These are phyloP conservation scores for Melanotaenia pygmaea DNA, from an alignment of 2,797 vertebrate species.

Conservation along the genomic window DNA sequence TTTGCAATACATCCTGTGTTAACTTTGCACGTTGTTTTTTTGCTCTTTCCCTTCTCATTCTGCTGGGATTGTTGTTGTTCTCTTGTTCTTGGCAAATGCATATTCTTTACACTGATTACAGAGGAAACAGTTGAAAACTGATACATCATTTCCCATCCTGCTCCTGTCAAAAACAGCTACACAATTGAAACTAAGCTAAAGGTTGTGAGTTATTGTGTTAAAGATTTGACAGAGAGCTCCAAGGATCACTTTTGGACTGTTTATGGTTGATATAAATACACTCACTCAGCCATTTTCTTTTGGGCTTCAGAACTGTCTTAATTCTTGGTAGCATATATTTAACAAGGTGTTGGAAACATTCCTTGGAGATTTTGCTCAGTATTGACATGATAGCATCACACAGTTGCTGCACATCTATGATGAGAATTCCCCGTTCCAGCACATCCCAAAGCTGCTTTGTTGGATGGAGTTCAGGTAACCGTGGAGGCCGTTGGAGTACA, in stretches of 20 bases:
- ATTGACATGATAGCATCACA: too few relatives aligned
- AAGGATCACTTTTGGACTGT: not conserved
- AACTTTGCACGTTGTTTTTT: constrained; percentile 55
- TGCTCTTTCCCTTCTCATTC: constrained; percentile 26
- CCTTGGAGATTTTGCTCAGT: too few relatives aligned
- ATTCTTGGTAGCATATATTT: too few relatives aligned
- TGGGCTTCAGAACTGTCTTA: too few relatives aligned
- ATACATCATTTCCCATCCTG: constrained; percentile 4
- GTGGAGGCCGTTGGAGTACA: too few relatives aligned
- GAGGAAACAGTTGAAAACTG: constrained; percentile 27
- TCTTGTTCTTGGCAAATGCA: constrained; percentile 26
- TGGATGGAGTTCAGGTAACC: too few relatives aligned
- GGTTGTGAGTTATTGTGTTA: constrained; percentile 1
- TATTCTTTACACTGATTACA: constrained; percentile 27
- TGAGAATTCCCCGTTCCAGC: too few relatives aligned
- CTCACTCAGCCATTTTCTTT: too few relatives aligned
- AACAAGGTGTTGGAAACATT: too few relatives aligned
- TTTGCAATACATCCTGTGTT: constrained; percentile 73
- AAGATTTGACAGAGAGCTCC: not conserved
- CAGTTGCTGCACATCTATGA: too few relatives aligned
- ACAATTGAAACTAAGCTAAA: not conserved
- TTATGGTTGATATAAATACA: not conserved
- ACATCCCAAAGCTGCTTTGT: too few relatives aligned
- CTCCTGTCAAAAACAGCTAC: constrained; percentile 3
- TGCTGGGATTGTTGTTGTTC: constrained; percentile 56